Evolutionary conservation across 2,888 invertebrate species (phyloP), one percentile per base, ranked within the genome.

Genomic region (Sepioteuthis lessoniana): DNA sequence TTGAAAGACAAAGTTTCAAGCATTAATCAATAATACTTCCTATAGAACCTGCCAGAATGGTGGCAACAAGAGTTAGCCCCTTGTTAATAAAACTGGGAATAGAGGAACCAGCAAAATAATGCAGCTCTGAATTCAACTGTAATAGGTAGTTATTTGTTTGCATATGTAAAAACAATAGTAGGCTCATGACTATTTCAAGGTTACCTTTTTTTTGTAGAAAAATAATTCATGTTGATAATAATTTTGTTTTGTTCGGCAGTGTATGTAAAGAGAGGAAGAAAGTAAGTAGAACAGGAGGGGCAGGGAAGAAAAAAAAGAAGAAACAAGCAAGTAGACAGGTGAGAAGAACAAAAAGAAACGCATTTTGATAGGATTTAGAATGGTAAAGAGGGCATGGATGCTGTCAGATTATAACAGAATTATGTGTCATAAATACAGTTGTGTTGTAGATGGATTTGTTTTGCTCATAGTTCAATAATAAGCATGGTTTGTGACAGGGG

Each of bases 31-130:
- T 76, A 76, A 76, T 76, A 76, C 76, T 76, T 76, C 76, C 76
- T 76, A n/a, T 76, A n/a, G n/a, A 76, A 76, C 76, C 76, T 76
- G 76, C 76, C 76, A 76, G n/a, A 76, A 76, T 76, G 76, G 35
- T 76, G 76, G 76, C 76, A 76, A n/a, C n/a, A n/a, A 76, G 76
- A n/a, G 76, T 76, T 76, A 76, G 19, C 35, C 76, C 35, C 76
- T 76, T 76, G 19, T n/a, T 76, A 76, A 76, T 76, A 35, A 76
- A n/a, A n/a, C 55, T 76, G 76, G 76, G n/a, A 76, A 76, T n/a
- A n/a, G n/a, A 76, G 76, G n/a, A 76, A n/a, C 76, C 76, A 76
- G 76, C 76, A 76, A 76, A 76, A n/a, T 76, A 76, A 76, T n/a
- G 76, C 76, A 76, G n/a, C 76, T 76, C 76, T 76, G n/a, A 76